These are phyloP conservation scores for Meteorus colon DNA, from an alignment of 2,888 invertebrate species.

Conservation along the genomic window DNA sequence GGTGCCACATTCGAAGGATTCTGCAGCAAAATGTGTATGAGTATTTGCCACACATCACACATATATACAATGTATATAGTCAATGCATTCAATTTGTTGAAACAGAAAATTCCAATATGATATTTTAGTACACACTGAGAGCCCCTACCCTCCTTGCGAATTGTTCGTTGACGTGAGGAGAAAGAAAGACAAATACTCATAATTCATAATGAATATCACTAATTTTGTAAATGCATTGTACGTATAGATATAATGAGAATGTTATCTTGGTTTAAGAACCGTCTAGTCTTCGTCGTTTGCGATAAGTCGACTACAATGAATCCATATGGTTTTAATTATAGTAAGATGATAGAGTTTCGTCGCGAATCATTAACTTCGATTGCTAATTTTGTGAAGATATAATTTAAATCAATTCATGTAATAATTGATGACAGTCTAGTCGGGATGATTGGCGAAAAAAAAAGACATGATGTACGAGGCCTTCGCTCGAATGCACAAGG, in stretches of 20 bases:
- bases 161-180: conserved; percentile 42
- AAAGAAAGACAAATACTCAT: conserved; percentile 4
- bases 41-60: conserved; percentile 21
- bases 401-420: background rate
- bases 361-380: background rate
- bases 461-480: conserved; percentile 48
- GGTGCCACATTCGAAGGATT: background rate
- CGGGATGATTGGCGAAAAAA: background rate
- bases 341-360: background rate
- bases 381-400: background rate
- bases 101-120: conserved; percentile 56
- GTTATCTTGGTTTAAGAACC: conserved; percentile 17
- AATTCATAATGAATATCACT: conserved; percentile 24
- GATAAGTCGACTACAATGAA: conserved; percentile 37
- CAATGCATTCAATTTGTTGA: conserved; percentile 56
- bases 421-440: background rate
- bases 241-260: conserved; percentile 19
- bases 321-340: background rate
- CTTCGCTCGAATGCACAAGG: conserved; percentile 62
- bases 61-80: conserved; percentile 48
- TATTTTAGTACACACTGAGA: conserved; percentile 53
- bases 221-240: conserved; percentile 30
- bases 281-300: conserved; percentile 36
- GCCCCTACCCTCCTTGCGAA: conserved; percentile 47
- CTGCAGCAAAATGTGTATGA: background rate